Evolutionary conservation across 2,797 vertebrate species (phyloP).

Genomic region (Notamacropus eugenii): DNA sequence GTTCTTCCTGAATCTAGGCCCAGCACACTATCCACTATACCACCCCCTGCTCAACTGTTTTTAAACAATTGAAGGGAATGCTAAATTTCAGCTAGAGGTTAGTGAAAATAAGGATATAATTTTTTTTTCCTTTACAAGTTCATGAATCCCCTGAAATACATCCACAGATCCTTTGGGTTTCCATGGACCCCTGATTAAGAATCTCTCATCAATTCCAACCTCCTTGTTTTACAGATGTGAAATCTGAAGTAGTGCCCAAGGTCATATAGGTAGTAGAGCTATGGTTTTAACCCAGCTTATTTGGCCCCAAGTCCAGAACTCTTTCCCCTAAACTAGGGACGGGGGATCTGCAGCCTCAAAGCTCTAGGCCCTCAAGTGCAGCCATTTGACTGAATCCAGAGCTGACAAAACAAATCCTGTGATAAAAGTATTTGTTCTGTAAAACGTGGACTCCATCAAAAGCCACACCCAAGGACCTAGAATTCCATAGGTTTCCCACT

Average conservation of each 20-base stretch:
- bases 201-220: not conserved
- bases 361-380: too few relatives aligned
- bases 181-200: not conserved
- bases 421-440: too few relatives aligned
- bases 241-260: not conserved
- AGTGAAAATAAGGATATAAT: not conserved
- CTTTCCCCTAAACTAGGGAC: not conserved
- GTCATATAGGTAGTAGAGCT: not conserved
- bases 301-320: not conserved
- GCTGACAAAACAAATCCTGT: too few relatives aligned
- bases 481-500: too few relatives aligned
- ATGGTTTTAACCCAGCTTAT: not conserved
- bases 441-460: too few relatives aligned
- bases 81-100: not conserved
- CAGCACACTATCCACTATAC: not conserved
- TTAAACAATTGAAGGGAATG: not conserved
- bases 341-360: too few relatives aligned
- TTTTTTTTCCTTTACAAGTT: not conserved
- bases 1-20: not conserved
- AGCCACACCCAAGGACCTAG: too few relatives aligned
- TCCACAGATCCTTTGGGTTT: not conserved
- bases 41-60: not conserved
- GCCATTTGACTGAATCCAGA: too few relatives aligned
- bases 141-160: not conserved
- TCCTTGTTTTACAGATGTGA: not conserved